Base-by-base conservation (phyloP, 1,140 invertebrate genomes). In the Microplitis demolitor region DNA sequence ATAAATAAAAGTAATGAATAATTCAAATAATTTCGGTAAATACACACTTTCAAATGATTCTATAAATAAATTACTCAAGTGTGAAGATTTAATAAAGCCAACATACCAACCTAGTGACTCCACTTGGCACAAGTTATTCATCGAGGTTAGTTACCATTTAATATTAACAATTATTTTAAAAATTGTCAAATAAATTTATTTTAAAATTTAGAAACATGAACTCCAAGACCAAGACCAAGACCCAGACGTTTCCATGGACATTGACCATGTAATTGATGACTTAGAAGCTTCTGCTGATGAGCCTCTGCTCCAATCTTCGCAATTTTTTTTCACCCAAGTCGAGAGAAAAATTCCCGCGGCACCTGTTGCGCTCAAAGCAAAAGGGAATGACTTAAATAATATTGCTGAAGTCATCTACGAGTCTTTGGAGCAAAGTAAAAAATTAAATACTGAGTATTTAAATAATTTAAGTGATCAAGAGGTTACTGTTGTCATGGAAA, bases 381-480 rank as follows among this genome's bases (percentile, higher is more conserved):
- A 39, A 5, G 54, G n/a, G 24, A 61, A 70, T 9, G 9, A 66
- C 3, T 34, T 69, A 53, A 14, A 13, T 34, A 60, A 74, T 50
- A 14, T 74, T 8, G 45, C 68, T 1, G 66, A 74, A 54, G 64
- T 63, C 3, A 3, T 78, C 9, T 66, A 50, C 37, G 72, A 72
- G 63, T 37, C 53, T 11, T 14, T 78, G 9, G 74, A 76, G 37
- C 61, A 6, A 2, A 75, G 69, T 62, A 60, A 63, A 24, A 68
- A 4, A 34, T 8, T 79, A 4, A 69, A 78, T 60, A 39, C 75
- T 45, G 24, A 35, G 37, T 35, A 77, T 31, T 74, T 83, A 13
- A 71, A 78, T 33, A 71, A 74, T 54, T 63, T 83, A 5, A 50
- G 73, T 0, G 74, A 77, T 31, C 33, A 71, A 33, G 74, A 83